phyloP scores from a whole-genome alignment of 2,113 vertebrate species.

The Felis catus region DNA sequence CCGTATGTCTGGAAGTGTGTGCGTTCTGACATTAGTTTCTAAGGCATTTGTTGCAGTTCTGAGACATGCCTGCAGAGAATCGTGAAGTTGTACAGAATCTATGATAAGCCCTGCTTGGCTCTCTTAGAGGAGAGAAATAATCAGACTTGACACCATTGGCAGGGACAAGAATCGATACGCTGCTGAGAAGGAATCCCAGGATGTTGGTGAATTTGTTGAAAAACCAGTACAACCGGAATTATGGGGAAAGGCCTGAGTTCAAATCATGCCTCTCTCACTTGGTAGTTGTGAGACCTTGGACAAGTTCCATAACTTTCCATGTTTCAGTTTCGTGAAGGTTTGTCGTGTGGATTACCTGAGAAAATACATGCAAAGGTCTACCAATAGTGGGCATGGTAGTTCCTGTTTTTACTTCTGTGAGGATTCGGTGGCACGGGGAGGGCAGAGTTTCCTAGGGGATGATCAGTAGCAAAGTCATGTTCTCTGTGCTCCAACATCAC shows the following conservation, averaged over 20 bases:
- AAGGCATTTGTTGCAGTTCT: conserved; percentile 15
- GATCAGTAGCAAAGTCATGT: neutral
- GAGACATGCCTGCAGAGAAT: neutral
- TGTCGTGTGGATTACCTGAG: neutral
- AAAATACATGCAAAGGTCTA: neutral
- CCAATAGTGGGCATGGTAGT: neutral
- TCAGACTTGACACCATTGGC: neutral
- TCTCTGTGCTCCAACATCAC: neutral
- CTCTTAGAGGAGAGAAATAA: neutral
- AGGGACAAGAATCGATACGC: neutral
- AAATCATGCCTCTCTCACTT: neutral
- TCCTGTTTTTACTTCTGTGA: neutral
- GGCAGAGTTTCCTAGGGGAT: neutral
- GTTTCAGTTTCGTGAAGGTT: neutral
- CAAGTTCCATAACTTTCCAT: neutral
- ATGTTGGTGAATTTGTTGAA: neutral
- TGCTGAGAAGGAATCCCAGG: neutral
- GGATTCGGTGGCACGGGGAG: neutral
- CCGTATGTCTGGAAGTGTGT: neutral
- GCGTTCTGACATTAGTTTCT: conserved; percentile 40
- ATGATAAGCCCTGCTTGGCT: neutral
- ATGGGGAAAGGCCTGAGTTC: neutral
- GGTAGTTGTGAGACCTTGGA: neutral
- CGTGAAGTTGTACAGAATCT: neutral
- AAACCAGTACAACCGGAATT: neutral